Base-by-base conservation (phyloP, 1,140 invertebrate genomes). In the Phortica variegata region DNA sequence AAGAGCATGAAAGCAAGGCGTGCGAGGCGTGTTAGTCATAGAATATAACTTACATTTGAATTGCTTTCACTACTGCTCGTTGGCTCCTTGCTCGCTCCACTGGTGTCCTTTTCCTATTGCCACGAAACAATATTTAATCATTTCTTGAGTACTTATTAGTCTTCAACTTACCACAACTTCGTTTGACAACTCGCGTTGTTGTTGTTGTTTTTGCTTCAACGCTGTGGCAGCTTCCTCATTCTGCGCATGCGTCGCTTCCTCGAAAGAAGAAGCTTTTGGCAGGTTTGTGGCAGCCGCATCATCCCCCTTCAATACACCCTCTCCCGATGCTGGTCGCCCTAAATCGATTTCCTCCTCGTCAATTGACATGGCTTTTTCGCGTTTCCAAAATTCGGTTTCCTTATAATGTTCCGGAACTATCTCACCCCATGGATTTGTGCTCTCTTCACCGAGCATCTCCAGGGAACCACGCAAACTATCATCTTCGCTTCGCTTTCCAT, bases 331-430 rank as follows among this genome's bases (percentile, higher is more conserved):
- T 1, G 48, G 44, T 10, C 49, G 47, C 15, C 68, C 63, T 20
- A 58, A 16, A 2, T 69, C 66, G 7, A 63, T 7, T 2, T 66
- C 61, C 49, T 76, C 73, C 38, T 76, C 73, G 18, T 72, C 65
- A 18, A 76, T 76, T 23, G 73, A 76, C 2, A 68, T 18, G 7
- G 70, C 58, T 18, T 75, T 73, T 17, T 76, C 73, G 12, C 65
- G 61, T 39, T 65, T 69, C 73, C 73, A 76, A 26, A 76, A 76
- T 47, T 69, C 66, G n/a, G 65, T 71, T 20, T 76, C 54, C 43
- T 76, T 76, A 36, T 73, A 76, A 52, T 66, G 60, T n/a, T 75
- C 68, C 2, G 70, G 73, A 7, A 54, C 39, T 1, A 68, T 49
- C 3, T 76, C 73, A 2, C 73, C 73, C 73, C 73, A 76, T 2